Base-by-base conservation (phyloP, 2,797 vertebrate species). In the Thripadectes ignobilis region DNA sequence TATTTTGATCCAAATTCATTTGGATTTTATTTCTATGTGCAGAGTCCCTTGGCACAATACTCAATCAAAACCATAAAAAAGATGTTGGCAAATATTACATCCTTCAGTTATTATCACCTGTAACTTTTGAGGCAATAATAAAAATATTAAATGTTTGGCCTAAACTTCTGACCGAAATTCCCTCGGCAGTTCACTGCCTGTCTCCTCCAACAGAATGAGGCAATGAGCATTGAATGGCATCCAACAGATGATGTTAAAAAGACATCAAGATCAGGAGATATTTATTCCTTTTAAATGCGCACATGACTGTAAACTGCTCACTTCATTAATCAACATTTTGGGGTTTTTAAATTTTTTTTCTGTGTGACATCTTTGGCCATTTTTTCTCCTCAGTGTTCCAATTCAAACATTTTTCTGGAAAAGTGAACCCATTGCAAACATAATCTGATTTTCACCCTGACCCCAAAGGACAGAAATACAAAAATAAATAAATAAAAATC, bases 161-260 rank as follows among this genome's bases (percentile, higher is more conserved):
- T 52, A 63, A 84, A 79, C 46, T 88, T 93, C 88, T 95, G 92
- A 76, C 57, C 73, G 34, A 51, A 92, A 84, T 86, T 86, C 88
- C 48, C 77, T 88, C 2, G 2, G 67, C 68, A 76, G 43, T 73
- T 88, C 71, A 69, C 39, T 87, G 39, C 54, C 61, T 41, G 39
- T 86, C 82, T 93, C 51, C 57, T 83, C 3, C 3, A 92, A 55
- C 46, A 85, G 54, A 81, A 21, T 85, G 88, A 94, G 58, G 71
- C 77, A 94, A 86, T 52, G 19, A 69, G 32, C 48, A 67, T 49
- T 92, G 88, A 96, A 94, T 55, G 80, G 66, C 45, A 94, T 90
- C 90, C 93, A 96, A 76, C 26, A 89, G 88, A 88, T 86, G 66
- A 93, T 61, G 83, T 93, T 95, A 88, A 82, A 94, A 95, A 92